phyloP scores from a whole-genome alignment of 1,140 invertebrate species.

The Stegodyphus dumicola region DNA sequence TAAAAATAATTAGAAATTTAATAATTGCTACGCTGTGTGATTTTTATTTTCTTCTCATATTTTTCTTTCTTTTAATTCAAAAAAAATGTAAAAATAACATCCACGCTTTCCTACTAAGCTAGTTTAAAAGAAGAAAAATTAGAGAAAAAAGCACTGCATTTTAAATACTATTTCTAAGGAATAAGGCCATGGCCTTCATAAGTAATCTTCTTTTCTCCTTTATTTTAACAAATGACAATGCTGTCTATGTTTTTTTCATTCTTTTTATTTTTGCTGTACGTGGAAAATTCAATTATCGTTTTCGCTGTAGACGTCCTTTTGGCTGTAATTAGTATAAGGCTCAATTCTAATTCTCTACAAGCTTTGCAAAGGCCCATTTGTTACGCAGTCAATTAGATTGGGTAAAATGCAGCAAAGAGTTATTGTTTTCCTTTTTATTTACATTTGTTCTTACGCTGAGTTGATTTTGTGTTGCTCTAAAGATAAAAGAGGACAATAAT shows the following conservation, averaged over 20 bases:
- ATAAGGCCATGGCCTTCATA: neutral
- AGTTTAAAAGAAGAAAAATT: too few species aligned
- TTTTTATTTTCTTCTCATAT: too few species aligned
- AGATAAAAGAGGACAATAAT: neutral
- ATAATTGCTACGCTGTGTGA: too few species aligned
- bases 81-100: too few species aligned
- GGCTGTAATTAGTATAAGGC: constrained; percentile 37
- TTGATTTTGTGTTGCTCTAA: neutral
- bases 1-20: too few species aligned
- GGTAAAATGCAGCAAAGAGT: constrained; percentile 12
- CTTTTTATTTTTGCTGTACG: constrained; percentile 3
- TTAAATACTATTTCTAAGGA: too few species aligned
- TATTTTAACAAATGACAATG: constrained; percentile 50
- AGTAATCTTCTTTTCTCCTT: constrained; percentile 28
- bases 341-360: constrained; percentile 36
- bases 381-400: constrained; percentile 54
- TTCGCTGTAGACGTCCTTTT: constrained; percentile 32
- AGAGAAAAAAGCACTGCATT: too few species aligned
- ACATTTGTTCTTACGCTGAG: neutral
- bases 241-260: constrained; percentile 13
- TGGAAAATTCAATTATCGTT: constrained; percentile 55
- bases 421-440: constrained; percentile 48
- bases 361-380: constrained; percentile 33
- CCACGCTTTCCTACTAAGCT: too few species aligned
- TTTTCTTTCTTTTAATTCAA: too few species aligned